phyloP scores from a whole-genome alignment of 2,797 vertebrate species.

The Jordanella pulchra region DNA sequence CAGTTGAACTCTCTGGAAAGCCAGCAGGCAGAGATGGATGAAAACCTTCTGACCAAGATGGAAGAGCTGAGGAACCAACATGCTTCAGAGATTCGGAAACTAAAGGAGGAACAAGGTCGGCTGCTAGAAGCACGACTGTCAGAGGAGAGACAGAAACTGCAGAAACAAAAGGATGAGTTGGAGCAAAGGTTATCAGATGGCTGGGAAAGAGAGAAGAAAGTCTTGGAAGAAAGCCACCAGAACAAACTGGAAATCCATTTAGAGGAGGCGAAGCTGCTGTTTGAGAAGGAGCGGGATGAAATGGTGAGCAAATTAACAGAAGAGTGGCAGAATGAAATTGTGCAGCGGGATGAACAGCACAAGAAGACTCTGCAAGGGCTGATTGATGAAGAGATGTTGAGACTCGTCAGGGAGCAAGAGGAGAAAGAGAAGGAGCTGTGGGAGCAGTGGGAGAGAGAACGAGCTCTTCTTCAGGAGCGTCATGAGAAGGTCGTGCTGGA shows the following conservation, averaged over 20 bases:
- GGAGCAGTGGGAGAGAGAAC: constrained; percentile 59
- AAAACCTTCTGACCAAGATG: constrained; percentile 31
- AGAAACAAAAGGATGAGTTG: constrained; percentile 49
- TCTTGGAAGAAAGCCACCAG: constrained; percentile 55
- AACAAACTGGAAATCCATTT: constrained; percentile 53
- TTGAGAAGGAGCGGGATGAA: constrained; percentile 61
- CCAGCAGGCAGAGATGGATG: constrained; percentile 30
- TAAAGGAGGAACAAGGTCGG: constrained; percentile 53
- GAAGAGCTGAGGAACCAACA: constrained; percentile 65
- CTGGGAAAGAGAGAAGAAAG: constrained; percentile 60
- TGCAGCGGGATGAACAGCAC: constrained; percentile 70
- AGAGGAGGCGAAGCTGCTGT: constrained; percentile 58
- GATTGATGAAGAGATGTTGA: constrained; percentile 75
- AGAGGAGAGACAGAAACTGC: constrained; percentile 56
- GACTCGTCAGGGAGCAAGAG: constrained; percentile 70
- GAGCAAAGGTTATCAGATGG: constrained; percentile 55
- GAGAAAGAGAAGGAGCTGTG: constrained; percentile 65
- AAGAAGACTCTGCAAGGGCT: constrained; percentile 65
- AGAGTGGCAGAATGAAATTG: constrained; percentile 71
- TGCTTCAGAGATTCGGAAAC: constrained; percentile 42
- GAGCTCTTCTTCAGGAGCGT: constrained; percentile 39
- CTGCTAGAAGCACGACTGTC: constrained; percentile 49
- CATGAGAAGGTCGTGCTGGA: constrained; percentile 48
- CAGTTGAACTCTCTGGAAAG: constrained; percentile 64
- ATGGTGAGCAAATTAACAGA: constrained; percentile 51